Percentiles rank a stretch among this genome's conserved stretches.
phyloP scores from a whole-genome alignment of 2,113 vertebrate species.

The Cnemophilus loriae region DNA sequence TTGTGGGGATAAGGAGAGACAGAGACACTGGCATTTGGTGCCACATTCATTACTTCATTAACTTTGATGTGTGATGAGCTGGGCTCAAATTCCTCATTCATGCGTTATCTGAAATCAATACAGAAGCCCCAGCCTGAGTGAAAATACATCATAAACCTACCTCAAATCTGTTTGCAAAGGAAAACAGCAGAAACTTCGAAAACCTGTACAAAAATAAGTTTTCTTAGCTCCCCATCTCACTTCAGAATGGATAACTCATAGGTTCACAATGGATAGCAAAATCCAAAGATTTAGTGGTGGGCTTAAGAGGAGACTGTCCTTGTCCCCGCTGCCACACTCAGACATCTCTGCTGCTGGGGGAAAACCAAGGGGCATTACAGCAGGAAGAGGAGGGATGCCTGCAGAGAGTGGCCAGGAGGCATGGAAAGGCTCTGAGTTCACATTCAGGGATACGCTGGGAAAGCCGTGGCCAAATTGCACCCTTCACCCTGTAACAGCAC shows the following conservation, averaged over 20 bases:
- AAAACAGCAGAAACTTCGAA: background rate
- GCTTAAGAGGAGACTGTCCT: background rate
- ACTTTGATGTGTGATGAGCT: background rate
- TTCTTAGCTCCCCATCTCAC: background rate
- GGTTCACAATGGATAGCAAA: background rate
- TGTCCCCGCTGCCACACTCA: background rate
- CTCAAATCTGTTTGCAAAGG: background rate
- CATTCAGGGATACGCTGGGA: background rate
- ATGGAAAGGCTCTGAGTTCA: background rate
- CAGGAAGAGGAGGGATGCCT: background rate
- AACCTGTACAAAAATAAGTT: background rate
- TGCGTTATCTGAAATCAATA: background rate
- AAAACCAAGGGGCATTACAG: background rate
- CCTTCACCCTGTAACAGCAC: background rate
- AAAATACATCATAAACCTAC: background rate
- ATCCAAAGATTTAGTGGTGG: background rate
- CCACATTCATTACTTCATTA: background rate
- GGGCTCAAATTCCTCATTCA: background rate
- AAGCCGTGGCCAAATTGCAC: rapidly evolving
- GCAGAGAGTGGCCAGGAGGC: background rate
- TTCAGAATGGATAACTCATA: background rate
- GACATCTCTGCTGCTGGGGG: background rate
- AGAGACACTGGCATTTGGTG: background rate
- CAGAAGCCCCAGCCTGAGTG: background rate
- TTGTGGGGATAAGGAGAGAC: background rate